Evolutionary conservation across 92 coral and sea anemone genomes (phyloP), one percentile per base, ranked within the genome.

Genomic region (Umimayanthus kanabou): DNA sequence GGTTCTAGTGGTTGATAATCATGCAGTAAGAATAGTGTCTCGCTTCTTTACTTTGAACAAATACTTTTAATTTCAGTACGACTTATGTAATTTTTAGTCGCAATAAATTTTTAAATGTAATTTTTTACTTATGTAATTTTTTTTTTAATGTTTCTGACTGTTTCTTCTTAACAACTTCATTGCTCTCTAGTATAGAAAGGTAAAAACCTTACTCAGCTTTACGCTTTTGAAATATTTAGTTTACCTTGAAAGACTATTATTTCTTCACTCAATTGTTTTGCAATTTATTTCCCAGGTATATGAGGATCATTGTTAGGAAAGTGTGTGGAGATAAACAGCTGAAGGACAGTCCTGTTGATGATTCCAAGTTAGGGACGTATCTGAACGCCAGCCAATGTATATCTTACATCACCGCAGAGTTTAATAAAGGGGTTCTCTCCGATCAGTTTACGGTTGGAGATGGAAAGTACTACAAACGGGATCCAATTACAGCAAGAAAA

Each of bases 361-460:
- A 75, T 2, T 39, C 53, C 3, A 18, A 20, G 11, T 33, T 75
- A 16, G 79, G 53, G 10, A 15, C 79, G 23, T 18, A 75, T 43
- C 9, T 39, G n/a, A 16, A 75, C 23, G 79, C 53, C 29, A 37
- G 26, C 15, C 55, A 75, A 10, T 75, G 79, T 22, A 37, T 33
- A 75, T 50, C 84, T 4, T 80, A 80, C 2, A 30, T 80, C 26
- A 80, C 84, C 4, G 72, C 84, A 53, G 84, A 80, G 84, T 80
- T 80, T 20, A 57, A 22, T 2, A 57, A 61, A 14, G 67, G 4
- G 2, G 0, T 29, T 9, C 0, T n/a, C n/a, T n/a, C 14, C 14
- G 49, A 22, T 22, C 22, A 57, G 26, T 80, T 80, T 80, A 25
- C 13, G 4, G 26, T 80, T 50, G 84, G 84, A 16, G 84, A 80